These are phyloP conservation scores for Magallana ariakensis DNA, from an alignment of 1,140 invertebrate species.

Conservation along the genomic window DNA sequence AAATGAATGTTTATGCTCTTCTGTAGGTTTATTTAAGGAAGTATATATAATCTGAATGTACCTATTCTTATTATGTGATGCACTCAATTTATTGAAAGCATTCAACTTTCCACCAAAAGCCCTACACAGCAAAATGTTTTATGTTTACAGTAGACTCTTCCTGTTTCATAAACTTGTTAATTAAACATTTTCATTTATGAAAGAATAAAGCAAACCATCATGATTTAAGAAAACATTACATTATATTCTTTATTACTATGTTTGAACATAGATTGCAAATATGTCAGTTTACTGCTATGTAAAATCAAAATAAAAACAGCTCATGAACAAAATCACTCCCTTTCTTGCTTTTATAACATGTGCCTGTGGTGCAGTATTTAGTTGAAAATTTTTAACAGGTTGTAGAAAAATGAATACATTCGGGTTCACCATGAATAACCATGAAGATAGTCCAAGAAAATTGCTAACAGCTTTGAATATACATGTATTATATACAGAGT, in stretches of 20 bases:
- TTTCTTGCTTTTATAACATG: not conserved
- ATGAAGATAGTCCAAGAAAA: not conserved
- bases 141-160: too few relatives aligned
- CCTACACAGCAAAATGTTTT: too few relatives aligned
- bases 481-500: not conserved
- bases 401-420: not conserved
- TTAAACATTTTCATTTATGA: too few relatives aligned
- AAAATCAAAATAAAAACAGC: not conserved
- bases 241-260: not conserved
- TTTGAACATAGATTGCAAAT: not conserved
- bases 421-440: not conserved
- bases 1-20: too few relatives aligned
- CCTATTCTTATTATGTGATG: too few relatives aligned
- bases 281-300: not conserved
- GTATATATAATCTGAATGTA: too few relatives aligned
- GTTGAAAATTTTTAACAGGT: not conserved
- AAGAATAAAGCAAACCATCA: not conserved
- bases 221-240: not conserved
- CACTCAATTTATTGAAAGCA: too few relatives aligned
- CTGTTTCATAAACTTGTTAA: too few relatives aligned
- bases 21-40: too few relatives aligned
- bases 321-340: not conserved
- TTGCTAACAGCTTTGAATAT: constrained; percentile 1
- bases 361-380: not conserved
- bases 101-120: too few relatives aligned